Percentiles rank a stretch among this genome's conserved stretches.
Conservation (phyloP, 2,113 vertebrate species). For the Corydoras maculifer region DNA sequence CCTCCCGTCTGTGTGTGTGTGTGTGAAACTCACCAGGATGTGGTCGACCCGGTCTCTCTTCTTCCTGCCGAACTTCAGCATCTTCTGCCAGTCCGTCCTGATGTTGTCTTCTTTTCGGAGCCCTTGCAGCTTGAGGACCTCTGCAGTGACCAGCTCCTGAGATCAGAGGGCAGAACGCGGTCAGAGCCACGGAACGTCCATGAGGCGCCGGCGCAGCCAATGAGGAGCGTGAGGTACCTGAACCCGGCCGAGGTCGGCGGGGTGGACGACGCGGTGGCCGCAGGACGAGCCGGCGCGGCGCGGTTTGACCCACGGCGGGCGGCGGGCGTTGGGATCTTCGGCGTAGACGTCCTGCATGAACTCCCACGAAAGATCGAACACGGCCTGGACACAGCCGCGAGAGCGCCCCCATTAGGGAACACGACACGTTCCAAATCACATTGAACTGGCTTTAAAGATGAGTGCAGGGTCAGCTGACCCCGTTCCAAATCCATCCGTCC, state of each 20-base stretch:
- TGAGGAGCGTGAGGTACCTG: conserved; percentile 59
- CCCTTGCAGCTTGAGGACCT: conserved; percentile 83
- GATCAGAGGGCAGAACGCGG: conserved; percentile 6
- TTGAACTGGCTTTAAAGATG: no score
- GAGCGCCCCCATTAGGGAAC: no score
- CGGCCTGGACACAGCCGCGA: conserved; percentile 61
- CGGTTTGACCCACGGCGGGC: conserved; percentile 87
- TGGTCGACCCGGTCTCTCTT: conserved; percentile 94
- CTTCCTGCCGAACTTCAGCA: conserved; percentile 97
- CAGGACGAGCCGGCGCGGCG: conserved; percentile 71
- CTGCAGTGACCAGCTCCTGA: conserved; percentile 79
- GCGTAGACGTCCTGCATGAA: conserved; percentile 89
- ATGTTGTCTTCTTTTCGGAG: conserved; percentile 79
- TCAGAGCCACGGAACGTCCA: no score
- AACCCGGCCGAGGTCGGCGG: conserved; percentile 72
- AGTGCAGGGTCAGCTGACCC: background rate
- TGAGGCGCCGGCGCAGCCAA: no score
- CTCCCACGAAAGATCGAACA: conserved; percentile 91
- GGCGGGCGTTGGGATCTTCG: conserved; percentile 81
- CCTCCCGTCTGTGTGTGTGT: background rate
- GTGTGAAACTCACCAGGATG: conserved; percentile 73
- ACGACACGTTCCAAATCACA: no score
- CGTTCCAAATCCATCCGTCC: background rate
- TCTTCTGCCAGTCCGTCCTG: conserved; percentile 97
- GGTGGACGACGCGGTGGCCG: conserved; percentile 76